phyloP scores from a whole-genome alignment of 2,888 invertebrate genomes.

The Dastarcus helophoroides region DNA sequence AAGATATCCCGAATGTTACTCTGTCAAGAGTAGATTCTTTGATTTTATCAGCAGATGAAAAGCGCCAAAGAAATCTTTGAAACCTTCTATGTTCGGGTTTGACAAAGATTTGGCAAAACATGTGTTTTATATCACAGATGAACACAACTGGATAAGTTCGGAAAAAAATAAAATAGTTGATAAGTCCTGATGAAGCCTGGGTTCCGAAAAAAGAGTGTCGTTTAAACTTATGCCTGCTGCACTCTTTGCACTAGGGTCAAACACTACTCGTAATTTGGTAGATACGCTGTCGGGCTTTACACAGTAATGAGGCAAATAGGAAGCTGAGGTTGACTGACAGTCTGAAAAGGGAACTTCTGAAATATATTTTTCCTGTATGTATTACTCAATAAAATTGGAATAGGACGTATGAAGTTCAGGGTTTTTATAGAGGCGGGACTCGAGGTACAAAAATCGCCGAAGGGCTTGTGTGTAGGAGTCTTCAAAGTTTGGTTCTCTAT shows the following conservation, averaged over 20 bases:
- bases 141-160: constrained; percentile 10
- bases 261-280: constrained; percentile 11
- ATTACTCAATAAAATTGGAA: constrained; percentile 3
- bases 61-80: constrained; percentile 17
- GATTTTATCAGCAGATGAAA: constrained; percentile 8
- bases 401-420: constrained; percentile 4
- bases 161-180: constrained; percentile 8
- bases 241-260: constrained; percentile 7
- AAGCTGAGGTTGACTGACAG: constrained; percentile 5
- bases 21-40: constrained; percentile 12
- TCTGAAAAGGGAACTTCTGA: too few species aligned
- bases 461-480: too few species aligned
- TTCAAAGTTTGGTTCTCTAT: constrained; percentile 3
- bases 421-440: constrained; percentile 2
- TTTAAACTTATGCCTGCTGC: constrained; percentile 7
- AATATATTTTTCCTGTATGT: constrained; percentile 4
- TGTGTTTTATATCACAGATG: constrained; percentile 12
- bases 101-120: constrained; percentile 15
- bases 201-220: constrained; percentile 9
- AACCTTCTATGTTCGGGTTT: constrained; percentile 8
- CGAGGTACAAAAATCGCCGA: constrained; percentile 2
- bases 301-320: constrained; percentile 7
- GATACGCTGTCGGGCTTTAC: constrained; percentile 1
- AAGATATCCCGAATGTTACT: too few species aligned
- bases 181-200: constrained; percentile 11